phyloP scores from a whole-genome alignment of 2,888 invertebrate species.

The Smittia aterrima region DNA sequence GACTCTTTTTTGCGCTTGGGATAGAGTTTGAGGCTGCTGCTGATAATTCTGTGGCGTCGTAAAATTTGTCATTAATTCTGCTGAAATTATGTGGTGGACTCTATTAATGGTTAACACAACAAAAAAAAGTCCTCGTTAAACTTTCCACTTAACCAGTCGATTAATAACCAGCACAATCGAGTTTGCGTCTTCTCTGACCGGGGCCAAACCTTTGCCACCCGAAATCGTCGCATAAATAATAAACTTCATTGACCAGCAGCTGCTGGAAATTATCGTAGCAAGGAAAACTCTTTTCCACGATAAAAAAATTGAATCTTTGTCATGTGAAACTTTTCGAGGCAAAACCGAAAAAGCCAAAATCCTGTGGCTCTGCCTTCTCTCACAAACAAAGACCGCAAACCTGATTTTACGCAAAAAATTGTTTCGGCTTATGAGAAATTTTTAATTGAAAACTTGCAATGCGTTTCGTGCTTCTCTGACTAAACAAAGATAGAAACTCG shows the following conservation, averaged over 20 bases:
- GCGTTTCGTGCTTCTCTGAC: too few species aligned
- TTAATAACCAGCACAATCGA: too few species aligned
- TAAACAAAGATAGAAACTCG: too few species aligned
- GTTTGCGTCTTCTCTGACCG: too few species aligned
- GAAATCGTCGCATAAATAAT: conserved; percentile 36
- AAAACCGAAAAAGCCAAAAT: conserved; percentile 29
- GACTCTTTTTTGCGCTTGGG: too few species aligned
- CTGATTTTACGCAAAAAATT: too few species aligned
- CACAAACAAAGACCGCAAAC: conserved; percentile 31
- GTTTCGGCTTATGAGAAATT: too few species aligned
- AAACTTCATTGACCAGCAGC: conserved; percentile 34
- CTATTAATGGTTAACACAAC: background rate
- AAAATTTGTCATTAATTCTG: background rate
- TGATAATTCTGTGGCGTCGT: background rate
- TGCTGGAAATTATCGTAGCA: conserved; percentile 35
- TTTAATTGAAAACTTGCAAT: background rate
- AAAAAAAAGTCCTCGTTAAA: background rate
- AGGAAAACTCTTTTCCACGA: background rate
- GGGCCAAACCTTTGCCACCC: conserved; percentile 13
- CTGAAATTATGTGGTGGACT: background rate
- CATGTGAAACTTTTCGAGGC: background rate
- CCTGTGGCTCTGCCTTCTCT: conserved; percentile 29
- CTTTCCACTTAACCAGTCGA: background rate
- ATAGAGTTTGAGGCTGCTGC: background rate
- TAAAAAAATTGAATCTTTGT: background rate